Percentiles rank a stretch among this genome's conserved stretches.
Evolutionary conservation across 2,797 vertebrate species (phyloP).

Genomic region (Phaenicophaeus curvirostris): DNA sequence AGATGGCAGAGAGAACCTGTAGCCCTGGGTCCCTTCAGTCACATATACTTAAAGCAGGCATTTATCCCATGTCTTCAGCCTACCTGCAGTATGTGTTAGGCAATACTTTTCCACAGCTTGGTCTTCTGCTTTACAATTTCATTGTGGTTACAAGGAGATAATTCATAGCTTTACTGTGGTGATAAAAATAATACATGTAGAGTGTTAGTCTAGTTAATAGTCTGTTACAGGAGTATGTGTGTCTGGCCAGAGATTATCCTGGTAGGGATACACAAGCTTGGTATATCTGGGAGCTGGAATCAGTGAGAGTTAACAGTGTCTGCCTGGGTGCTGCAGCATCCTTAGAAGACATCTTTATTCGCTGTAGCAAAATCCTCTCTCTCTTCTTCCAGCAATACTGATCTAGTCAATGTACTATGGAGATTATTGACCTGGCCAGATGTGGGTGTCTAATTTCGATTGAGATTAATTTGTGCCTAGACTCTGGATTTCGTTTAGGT

Average conservation of each 20-base stretch:
- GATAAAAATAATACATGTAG: background rate
- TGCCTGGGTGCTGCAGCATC: background rate
- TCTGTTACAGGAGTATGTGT: background rate
- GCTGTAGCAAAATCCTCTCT: background rate
- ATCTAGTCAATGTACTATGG: background rate
- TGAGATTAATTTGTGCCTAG: background rate
- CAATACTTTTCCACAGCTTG: background rate
- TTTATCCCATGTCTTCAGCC: background rate
- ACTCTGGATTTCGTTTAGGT: background rate
- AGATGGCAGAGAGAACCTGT: conserved; percentile 19
- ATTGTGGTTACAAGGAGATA: background rate
- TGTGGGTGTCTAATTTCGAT: background rate
- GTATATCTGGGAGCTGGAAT: background rate
- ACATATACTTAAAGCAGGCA: background rate
- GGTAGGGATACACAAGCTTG: background rate
- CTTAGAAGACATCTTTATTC: background rate
- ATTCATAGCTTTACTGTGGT: background rate
- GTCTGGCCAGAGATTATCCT: background rate
- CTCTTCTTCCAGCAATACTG: background rate
- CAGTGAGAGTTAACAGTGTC: background rate
- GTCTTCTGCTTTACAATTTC: background rate
- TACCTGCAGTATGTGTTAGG: background rate
- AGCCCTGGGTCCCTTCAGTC: background rate
- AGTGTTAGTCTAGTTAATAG: background rate
- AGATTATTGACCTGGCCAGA: background rate